phyloP scores from a whole-genome alignment of 2,888 invertebrate genomes.

The Gasteruption jaculator region DNA sequence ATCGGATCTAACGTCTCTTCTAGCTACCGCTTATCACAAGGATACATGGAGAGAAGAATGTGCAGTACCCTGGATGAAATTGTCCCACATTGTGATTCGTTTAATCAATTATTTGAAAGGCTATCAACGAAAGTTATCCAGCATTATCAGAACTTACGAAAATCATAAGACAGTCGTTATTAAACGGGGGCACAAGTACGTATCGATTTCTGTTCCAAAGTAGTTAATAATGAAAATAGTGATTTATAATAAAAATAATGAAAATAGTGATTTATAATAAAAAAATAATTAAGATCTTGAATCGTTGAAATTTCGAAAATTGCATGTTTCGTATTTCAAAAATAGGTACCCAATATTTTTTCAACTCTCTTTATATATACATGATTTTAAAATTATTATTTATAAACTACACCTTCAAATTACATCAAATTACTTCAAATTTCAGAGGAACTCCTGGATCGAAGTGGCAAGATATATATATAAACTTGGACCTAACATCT shows the following conservation, averaged over 20 bases:
- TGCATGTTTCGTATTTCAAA: too few relatives aligned
- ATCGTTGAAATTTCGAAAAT: constrained; percentile 3
- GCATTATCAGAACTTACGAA: constrained; percentile 30
- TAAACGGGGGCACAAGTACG: constrained; percentile 29
- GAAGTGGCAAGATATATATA: constrained; percentile 42
- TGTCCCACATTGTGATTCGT: constrained; percentile 26
- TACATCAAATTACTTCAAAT: too few relatives aligned
- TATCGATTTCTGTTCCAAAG: too few relatives aligned
- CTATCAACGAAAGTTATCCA: constrained; percentile 26
- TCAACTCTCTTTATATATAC: neutral
- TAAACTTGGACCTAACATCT: constrained; percentile 41
- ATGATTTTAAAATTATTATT: constrained; percentile 3
- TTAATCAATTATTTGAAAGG: constrained; percentile 25
- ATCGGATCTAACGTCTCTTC: constrained; percentile 40
- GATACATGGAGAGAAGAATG: constrained; percentile 20
- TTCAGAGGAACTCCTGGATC: constrained; percentile 28
- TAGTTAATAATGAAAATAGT: too few relatives aligned
- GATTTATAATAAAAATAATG: neutral
- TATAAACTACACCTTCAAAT: too few relatives aligned
- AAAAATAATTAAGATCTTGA: neutral
- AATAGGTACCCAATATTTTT: too few relatives aligned
- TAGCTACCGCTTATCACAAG: constrained; percentile 34
- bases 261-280: too few relatives aligned
- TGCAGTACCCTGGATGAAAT: constrained; percentile 26
- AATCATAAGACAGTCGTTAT: constrained; percentile 27